These are phyloP conservation scores for Trigoniulus corallinus DNA, from an alignment of 1,140 invertebrate genomes.

Conservation along the genomic window DNA sequence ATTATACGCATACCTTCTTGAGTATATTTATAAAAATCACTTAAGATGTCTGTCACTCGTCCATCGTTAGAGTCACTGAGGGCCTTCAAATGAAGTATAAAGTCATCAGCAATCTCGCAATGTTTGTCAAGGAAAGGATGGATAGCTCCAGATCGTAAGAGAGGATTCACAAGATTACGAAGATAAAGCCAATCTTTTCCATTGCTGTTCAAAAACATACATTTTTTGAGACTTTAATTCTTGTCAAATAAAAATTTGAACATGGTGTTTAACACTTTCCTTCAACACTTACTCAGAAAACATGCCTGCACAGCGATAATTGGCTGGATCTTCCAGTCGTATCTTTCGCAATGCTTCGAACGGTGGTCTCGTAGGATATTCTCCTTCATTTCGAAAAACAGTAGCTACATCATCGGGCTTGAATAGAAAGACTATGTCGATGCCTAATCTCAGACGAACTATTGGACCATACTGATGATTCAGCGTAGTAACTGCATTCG, in stretches of 20 bases:
- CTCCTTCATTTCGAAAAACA: background rate
- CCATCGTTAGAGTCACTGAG: background rate
- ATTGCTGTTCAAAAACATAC: background rate
- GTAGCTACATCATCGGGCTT: constrained; percentile 1
- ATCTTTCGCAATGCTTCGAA: constrained; percentile 2
- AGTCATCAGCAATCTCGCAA: background rate
- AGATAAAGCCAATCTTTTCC: background rate
- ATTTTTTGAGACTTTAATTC: background rate
- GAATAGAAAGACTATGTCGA: constrained; percentile 1
- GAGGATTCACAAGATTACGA: background rate
- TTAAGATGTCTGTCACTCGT: background rate
- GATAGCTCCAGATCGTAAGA: background rate
- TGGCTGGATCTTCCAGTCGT: background rate
- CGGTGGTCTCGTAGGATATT: background rate
- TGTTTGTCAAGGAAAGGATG: background rate
- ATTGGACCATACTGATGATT: constrained; percentile 1
- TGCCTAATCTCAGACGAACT: background rate
- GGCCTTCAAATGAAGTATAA: background rate
- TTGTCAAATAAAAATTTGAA: background rate
- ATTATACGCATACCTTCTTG: constrained; percentile 5
- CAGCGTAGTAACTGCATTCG: background rate
- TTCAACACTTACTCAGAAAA: constrained; percentile 8
- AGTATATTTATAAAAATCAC: background rate
- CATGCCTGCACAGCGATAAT: background rate
- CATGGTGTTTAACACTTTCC: background rate